Percentiles rank a stretch among this genome's conserved stretches.
Evolutionary conservation across 2,113 vertebrate genomes (phyloP).

Genomic region (Bubo bubo): DNA sequence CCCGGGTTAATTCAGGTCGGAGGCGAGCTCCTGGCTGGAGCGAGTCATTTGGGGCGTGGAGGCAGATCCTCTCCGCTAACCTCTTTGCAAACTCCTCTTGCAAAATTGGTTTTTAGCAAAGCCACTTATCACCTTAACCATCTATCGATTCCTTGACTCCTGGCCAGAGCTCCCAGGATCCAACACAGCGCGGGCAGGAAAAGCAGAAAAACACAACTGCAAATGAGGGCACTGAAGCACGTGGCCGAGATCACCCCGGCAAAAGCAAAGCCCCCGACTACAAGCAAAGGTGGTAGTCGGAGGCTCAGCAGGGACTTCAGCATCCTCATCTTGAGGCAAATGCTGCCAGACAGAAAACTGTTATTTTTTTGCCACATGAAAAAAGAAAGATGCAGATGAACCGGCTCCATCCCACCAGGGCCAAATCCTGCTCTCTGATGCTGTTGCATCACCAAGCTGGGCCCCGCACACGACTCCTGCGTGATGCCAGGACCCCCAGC

Average conservation of each 20-base stretch:
- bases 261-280: neutral
- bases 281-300: rapidly evolving
- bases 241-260: rapidly evolving
- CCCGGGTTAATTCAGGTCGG: neutral
- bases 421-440: neutral
- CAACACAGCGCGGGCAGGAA: neutral
- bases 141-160: slow-evolving; percentile 27
- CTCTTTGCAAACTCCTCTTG: slow-evolving; percentile 30
- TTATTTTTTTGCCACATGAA: neutral
- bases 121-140: slow-evolving; percentile 58
- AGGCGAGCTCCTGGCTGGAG: neutral
- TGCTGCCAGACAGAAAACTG: rapidly evolving
- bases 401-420: neutral
- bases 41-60: neutral
- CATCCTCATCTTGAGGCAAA: neutral
- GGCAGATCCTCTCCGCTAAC: neutral
- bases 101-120: slow-evolving; percentile 52
- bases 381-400: neutral
- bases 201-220: neutral
- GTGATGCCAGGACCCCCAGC: rapidly evolving
- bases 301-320: neutral
- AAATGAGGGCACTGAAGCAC: neutral
- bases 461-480: rapidly evolving
- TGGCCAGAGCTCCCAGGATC: slow-evolving; percentile 1
- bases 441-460: rapidly evolving